Base-by-base conservation (phyloP, 2,888 invertebrate genomes). In the Acleris holmiana region DNA sequence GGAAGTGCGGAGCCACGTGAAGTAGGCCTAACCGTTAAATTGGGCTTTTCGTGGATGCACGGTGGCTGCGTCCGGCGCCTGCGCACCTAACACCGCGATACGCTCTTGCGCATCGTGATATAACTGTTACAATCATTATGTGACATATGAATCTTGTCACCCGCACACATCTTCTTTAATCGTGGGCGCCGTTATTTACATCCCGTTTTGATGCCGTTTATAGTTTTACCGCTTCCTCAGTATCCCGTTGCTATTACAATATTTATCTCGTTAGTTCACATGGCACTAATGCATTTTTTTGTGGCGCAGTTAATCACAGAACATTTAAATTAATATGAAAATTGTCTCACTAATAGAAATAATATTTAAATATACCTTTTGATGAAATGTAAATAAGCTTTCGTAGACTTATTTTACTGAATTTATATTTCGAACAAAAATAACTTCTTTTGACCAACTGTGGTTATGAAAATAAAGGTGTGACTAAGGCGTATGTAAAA, bases 61-160 rank as follows among this genome's bases (percentile, higher is more conserved):
- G 88, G 87, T 86, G 79, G 83, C 75, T 88, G 87, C 80, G 80
- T n/a, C 76, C 73, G 73, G 78, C 76, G 67, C 69, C 54, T 3
- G 35, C 35, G 35, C 35, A 10, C 35, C 13, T 64, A 74, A n/a
- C 71, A 74, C 71, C 71, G 79, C 72, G 78, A 69, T 73, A 78
- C 78, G 79, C 75, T 76, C 71, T 67, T 71, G 78, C 76, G 73
- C 76, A 71, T 75, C 81, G 71, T 86, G 84, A 84, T 82, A 79
- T 87, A 88, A 89, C 89, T 83, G 89, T 89, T 82, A 81, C 80
- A 64, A 73, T 77, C 82, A 89, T 89, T 88, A 89, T 84, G 88
- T 79, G 88, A 87, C 87, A 88, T 83, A 83, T 79, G 79, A 78
- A 79, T 82, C 81, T 80, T 80, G 82, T 85, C 83, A 83, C 76